phyloP scores from a whole-genome alignment of 2,113 vertebrate genomes.

The human (Homo sapiens) region GRCh38 chrX:17225501-17226000 shows the following conservation, averaged over 20 bases:
- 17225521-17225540: conserved; percentile 58
- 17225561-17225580: conserved; percentile 45
- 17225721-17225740: conserved; percentile 16
- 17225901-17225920: background rate
- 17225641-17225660: background rate
- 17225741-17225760: background rate
- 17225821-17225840: conserved; percentile 21
- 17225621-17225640: conserved; percentile 28
- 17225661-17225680: background rate
- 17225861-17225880: background rate
- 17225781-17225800: background rate
- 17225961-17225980: background rate
- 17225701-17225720: conserved; percentile 11
- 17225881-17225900: background rate
- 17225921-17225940: conserved; percentile 10
- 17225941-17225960: background rate
- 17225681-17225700: background rate
- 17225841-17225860: background rate
- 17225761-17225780: conserved; percentile 12
- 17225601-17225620: conserved; percentile 18
- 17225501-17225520: conserved; percentile 37
- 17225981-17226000: background rate
- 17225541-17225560: conserved; percentile 25
- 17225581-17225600: conserved; percentile 56
- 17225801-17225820: background rate